Percentiles rank a stretch among this genome's conserved stretches.
Evolutionary conservation across 2,888 invertebrate species (phyloP).

Genomic region (Phalera bucephala): DNA sequence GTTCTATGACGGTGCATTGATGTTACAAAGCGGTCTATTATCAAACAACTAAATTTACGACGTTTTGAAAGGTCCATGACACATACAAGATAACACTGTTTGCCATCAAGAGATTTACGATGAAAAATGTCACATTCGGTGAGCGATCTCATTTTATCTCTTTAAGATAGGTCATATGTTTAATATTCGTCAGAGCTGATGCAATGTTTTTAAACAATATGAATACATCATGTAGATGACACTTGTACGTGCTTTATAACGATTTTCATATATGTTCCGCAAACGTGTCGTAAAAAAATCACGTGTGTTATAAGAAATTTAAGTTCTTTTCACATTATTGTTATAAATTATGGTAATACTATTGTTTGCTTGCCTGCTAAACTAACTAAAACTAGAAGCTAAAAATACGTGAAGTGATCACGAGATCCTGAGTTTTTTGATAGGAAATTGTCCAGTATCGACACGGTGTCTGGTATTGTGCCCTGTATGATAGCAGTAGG

Average conservation of each 20-base stretch:
- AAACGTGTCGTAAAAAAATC: conserved; percentile 28
- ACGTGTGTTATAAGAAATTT: conserved; percentile 8
- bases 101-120: conserved; percentile 17
- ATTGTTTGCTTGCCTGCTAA: no score
- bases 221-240: conserved; percentile 9
- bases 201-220: conserved; percentile 27
- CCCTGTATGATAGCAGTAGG: no score
- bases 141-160: conserved; percentile 18
- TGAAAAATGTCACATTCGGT: conserved; percentile 27
- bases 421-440: no score
- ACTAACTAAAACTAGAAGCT: no score
- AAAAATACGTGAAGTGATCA: no score
- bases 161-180: conserved; percentile 23
- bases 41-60: conserved; percentile 9
- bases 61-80: conserved; percentile 16
- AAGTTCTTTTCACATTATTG: neutral
- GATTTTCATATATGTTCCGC: conserved; percentile 18
- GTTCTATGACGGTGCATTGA: no score
- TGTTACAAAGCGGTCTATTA: no score
- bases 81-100: conserved; percentile 10
- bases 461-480: no score
- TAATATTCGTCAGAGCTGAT: conserved; percentile 24
- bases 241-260: conserved; percentile 29
- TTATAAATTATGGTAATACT: no score
- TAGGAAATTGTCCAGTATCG: no score